Evolutionary conservation across 2,113 vertebrate species (phyloP).

Genomic region (Entelurus aequoreus): DNA sequence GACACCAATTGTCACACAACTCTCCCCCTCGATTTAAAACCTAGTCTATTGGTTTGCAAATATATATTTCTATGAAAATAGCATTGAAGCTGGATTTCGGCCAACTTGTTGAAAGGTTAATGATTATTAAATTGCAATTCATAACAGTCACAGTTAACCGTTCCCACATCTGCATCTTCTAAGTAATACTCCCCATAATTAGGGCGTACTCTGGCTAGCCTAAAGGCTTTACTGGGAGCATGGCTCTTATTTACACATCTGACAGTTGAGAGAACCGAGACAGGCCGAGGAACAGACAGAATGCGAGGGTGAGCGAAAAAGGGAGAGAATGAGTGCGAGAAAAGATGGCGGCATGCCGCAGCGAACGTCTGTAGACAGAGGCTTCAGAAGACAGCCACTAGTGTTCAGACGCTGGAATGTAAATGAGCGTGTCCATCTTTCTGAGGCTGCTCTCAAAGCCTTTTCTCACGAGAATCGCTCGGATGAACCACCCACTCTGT

Average conservation of each 20-base stretch:
- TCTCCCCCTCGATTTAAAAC: no score
- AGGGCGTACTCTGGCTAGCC: conserved; percentile 26
- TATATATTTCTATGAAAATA: neutral
- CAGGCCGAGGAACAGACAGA: conserved; percentile 16
- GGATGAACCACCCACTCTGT: conserved; percentile 52
- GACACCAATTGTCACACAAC: no score
- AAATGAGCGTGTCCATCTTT: conserved; percentile 53
- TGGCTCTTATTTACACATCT: conserved; percentile 54
- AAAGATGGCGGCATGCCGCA: conserved; percentile 26
- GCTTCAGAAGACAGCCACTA: conserved; percentile 32
- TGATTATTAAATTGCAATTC: neutral
- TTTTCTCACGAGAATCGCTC: conserved; percentile 43
- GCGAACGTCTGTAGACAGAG: conserved; percentile 32
- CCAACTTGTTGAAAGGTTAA: neutral
- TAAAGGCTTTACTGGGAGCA: conserved; percentile 50
- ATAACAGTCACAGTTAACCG: conserved; percentile 8
- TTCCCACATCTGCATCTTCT: conserved; percentile 33
- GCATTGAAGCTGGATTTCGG: neutral
- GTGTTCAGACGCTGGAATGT: conserved; percentile 50
- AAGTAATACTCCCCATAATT: conserved; percentile 50
- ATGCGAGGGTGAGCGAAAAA: conserved; percentile 9
- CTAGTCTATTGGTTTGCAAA: no score
- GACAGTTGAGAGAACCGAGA: conserved; percentile 37
- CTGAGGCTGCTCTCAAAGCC: conserved; percentile 44
- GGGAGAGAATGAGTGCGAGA: conserved; percentile 12